phyloP scores from a whole-genome alignment of 2,888 invertebrate species.

The Xanthorhoe designata region DNA sequence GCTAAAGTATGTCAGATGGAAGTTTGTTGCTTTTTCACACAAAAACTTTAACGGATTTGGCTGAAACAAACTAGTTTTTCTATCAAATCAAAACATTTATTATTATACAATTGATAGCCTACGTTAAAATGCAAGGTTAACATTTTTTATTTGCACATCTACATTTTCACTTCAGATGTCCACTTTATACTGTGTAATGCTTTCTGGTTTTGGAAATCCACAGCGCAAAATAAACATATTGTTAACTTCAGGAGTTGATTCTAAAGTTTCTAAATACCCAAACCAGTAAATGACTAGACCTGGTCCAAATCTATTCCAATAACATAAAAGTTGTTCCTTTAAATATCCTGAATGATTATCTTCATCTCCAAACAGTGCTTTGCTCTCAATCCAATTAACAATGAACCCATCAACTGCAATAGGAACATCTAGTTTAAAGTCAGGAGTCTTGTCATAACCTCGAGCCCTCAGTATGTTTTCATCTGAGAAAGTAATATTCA shows the following conservation, averaged over 20 bases:
- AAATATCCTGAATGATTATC: constrained; percentile 92
- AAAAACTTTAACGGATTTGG: too few relatives aligned
- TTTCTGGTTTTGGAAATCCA: constrained; percentile 80
- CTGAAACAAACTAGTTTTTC: too few relatives aligned
- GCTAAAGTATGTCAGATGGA: too few relatives aligned
- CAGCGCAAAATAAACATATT: constrained; percentile 85
- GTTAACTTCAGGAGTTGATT: constrained; percentile 88
- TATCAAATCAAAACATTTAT: too few relatives aligned
- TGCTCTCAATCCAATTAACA: constrained; percentile 98
- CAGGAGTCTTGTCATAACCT: constrained; percentile 98
- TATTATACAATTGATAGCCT: too few relatives aligned
- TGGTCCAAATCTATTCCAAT: constrained; percentile 97
- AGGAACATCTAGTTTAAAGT: constrained; percentile 95
- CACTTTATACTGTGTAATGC: constrained; percentile 78
- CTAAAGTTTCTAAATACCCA: constrained; percentile 91
- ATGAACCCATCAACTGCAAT: constrained; percentile 94
- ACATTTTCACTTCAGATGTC: constrained; percentile 51
- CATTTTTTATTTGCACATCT: not conserved
- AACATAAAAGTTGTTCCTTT: constrained; percentile 94
- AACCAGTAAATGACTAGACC: constrained; percentile 98
- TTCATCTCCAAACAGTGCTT: constrained; percentile 96
- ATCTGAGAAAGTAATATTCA: constrained; percentile 85
- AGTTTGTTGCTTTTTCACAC: too few relatives aligned
- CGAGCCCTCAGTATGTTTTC: constrained; percentile 92
- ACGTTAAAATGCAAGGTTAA: not conserved